Evolutionary conservation across 2,888 invertebrate genomes (phyloP), one percentile per base, ranked within the genome.

Genomic region (Dolichomitus sp.): DNA sequence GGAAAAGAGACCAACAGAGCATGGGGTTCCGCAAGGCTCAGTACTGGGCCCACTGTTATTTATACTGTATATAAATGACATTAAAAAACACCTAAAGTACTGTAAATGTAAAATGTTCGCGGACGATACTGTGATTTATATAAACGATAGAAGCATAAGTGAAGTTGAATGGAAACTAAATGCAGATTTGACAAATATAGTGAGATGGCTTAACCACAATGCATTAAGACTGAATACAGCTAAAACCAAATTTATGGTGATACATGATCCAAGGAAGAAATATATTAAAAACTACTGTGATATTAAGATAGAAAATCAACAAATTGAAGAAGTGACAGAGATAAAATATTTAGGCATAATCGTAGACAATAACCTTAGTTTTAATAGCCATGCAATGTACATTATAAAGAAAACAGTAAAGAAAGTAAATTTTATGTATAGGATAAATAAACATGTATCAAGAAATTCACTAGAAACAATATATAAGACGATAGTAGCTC

Each of bases 1-100:
- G 5, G 14, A 27, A 14, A 27, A 57, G 27, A 57, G 11, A 57
- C 1, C 2, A 9, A 30, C 30, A 11, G 7, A 30, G 5, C 14
- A 57, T 30, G 54, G 54, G 7, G 54, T 57, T 7, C 30, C 54
- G 9, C 54, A 57, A 12, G 54, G 54, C 3, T 57, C 30, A 4
- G 54, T 57, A 57, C 14, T 57, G 11, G 54, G 54, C 2, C 54
- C 54, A 11, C 27, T 54, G 27, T 12, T 54, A 12, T 54, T 54
- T 27, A 27, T 54, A 11, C 7, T 57, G 14, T 57, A 57, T 14
- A 30, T 57, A 57, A 57, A 57, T 30, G 54, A 57, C 11, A 57
- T 57, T 27, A 12, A 11, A 14, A 57, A 14, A 4, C 27, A 57
- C 14, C 14, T 57, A 11, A 5, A 57, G 12, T 57, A 57, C 14